These are phyloP conservation scores for Antechinus stuartii DNA, from an alignment of 2,113 vertebrate species.

Conservation along the genomic window DNA sequence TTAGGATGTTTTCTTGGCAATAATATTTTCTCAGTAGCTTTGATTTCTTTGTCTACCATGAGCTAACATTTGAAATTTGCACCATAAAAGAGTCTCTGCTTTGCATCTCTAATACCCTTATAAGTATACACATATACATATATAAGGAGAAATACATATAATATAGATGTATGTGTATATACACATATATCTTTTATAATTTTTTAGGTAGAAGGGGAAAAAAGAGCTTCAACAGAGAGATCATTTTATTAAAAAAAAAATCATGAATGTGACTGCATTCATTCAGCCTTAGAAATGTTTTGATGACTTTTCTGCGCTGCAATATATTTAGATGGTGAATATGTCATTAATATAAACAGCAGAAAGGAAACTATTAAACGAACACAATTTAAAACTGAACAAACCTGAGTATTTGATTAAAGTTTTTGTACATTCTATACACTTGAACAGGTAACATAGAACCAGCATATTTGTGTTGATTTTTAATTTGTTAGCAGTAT, in stretches of 20 bases:
- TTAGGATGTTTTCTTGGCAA: slow-evolving; percentile 67
- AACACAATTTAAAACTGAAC: slow-evolving; percentile 98
- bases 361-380: slow-evolving; percentile 98
- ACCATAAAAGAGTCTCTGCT: slow-evolving; percentile 71
- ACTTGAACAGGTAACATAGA: slow-evolving; percentile 87
- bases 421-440: slow-evolving; percentile 96
- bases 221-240: slow-evolving; percentile 90
- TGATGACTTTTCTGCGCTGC: slow-evolving; percentile 93
- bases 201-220: slow-evolving; percentile 71
- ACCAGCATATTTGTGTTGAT: slow-evolving; percentile 86
- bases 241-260: slow-evolving; percentile 90
- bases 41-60: slow-evolving; percentile 58
- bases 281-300: slow-evolving; percentile 97
- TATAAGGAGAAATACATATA: neutral
- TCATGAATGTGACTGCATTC: slow-evolving; percentile 92
- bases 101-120: slow-evolving; percentile 62
- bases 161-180: neutral
- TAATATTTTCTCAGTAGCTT: slow-evolving; percentile 75
- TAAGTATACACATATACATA: slow-evolving; percentile 74
- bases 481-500: slow-evolving; percentile 87
- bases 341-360: slow-evolving; percentile 98
- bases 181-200: slow-evolving; percentile 73
- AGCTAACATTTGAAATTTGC: slow-evolving; percentile 73
- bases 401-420: slow-evolving; percentile 99
- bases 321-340: slow-evolving; percentile 96